Base-by-base conservation (phyloP, 2,113 vertebrate species). In the Cryptomyrus ogoouensis region DNA sequence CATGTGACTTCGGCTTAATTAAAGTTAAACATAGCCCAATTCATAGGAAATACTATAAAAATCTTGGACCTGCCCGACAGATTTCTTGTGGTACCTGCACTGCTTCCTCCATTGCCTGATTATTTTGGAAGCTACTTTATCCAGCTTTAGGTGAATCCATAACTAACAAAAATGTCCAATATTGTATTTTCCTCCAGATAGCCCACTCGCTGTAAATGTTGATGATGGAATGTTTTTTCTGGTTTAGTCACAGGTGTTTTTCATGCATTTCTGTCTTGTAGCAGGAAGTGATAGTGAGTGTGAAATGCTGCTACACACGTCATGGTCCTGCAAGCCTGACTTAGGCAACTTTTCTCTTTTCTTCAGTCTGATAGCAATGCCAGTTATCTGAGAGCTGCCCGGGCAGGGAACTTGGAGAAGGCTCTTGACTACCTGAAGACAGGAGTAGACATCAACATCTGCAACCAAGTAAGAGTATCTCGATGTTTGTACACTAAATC, bases 391-490 rank as follows among this genome's bases (percentile, higher is more conserved):
- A 96, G 98, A 94, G 97, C 98, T 90, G 98, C 98, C 92, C 96
- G 98, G 89, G 97, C 98, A 4, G 98, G 98, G 89, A 99, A 99
- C 93, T 93, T 99, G 2, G 98, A 99, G 94, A 99, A 99, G 92
- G 98, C 98, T 90, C 96, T 99, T 1, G 98, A 99, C 94, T 99
- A 98, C 94, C 95, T 99, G 93, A 99, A 99, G 95, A 97, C 96
- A 93, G 98, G 98, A 91, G 98, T 99, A 47, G 98, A 99, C 94
- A 98, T 99, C 95, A 99, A 99, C 90, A 98, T 99, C 93, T 99
- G 98, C 95, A 99, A 99, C 93, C 98, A 99, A 97, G 98, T 99
- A 89, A 91, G 90, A 84, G 42, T 15, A 24, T 21, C 39, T 84
- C 83, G 1, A 5, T 46, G 24, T 53, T 74, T 77, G 31, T 47